A percentile compares a stretch with the other conserved stretches of the same genome.
phyloP scores from a whole-genome alignment of 2,888 invertebrate genomes.

The Conistra vaccinii region DNA sequence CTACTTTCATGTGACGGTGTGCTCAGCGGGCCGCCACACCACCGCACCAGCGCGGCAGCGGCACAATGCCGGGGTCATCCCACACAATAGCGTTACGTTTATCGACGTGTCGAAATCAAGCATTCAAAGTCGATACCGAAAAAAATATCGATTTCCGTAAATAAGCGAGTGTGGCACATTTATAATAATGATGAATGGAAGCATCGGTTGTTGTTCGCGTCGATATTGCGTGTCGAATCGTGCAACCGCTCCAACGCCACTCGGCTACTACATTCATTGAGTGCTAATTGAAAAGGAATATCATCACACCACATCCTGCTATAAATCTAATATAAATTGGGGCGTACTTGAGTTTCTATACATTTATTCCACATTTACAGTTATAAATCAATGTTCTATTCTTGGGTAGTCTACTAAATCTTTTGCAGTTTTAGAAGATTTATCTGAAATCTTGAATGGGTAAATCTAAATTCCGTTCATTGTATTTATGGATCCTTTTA shows the following conservation, averaged over 20 bases:
- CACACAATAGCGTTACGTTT: conserved; percentile 87
- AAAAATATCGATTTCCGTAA: conserved; percentile 91
- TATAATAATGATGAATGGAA: conserved; percentile 90
- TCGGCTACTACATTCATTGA: conserved; percentile 81
- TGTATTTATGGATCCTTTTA: conserved; percentile 53
- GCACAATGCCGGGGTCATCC: conserved; percentile 86
- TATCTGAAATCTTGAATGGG: conserved; percentile 57
- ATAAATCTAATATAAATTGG: conserved; percentile 88
- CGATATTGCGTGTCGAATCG: conserved; percentile 89
- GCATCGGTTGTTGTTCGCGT: conserved; percentile 84
- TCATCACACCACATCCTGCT: conserved; percentile 81
- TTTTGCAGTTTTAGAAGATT: conserved; percentile 61
- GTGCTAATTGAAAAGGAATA: conserved; percentile 89
- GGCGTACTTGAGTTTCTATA: conserved; percentile 78
- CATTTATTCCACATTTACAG: conserved; percentile 69
- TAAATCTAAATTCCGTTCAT: conserved; percentile 40
- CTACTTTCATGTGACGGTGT: conserved; percentile 76
- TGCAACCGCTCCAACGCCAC: conserved; percentile 82
- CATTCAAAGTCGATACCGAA: conserved; percentile 89
- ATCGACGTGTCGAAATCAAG: conserved; percentile 87
- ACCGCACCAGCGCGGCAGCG: conserved; percentile 45
- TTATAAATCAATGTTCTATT: conserved; percentile 79
- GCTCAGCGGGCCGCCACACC: conserved; percentile 79
- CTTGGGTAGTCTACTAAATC: conserved; percentile 62
- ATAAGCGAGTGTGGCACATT: conserved; percentile 90